Percentiles rank a stretch among this genome's conserved stretches.
phyloP scores from a whole-genome alignment of 2,113 vertebrate species.

The Myiagra hebetior region DNA sequence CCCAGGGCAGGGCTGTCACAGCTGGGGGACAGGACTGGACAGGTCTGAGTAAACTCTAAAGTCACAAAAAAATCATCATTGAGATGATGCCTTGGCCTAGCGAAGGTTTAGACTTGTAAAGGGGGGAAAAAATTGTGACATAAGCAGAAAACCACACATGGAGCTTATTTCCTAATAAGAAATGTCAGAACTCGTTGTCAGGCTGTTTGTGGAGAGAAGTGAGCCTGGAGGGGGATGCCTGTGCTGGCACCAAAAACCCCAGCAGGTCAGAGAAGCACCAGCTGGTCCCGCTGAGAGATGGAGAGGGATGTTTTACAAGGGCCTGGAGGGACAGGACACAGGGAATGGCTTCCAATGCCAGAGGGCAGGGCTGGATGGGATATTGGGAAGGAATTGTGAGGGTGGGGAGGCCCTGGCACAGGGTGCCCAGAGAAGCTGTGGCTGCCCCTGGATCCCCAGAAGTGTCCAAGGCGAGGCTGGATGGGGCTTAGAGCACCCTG shows the following conservation, averaged over 20 bases:
- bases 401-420: background rate
- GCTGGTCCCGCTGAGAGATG: background rate
- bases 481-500: background rate
- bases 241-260: background rate
- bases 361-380: background rate
- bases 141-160: background rate
- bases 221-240: background rate
- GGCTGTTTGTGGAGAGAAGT: background rate
- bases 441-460: background rate
- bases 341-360: background rate
- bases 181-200: background rate
- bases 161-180: background rate
- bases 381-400: background rate
- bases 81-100: background rate
- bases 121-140: accelerated
- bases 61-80: background rate
- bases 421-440: background rate
- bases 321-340: background rate
- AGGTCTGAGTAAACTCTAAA: background rate
- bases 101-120: background rate
- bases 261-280: background rate
- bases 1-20: background rate
- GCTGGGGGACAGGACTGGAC: background rate
- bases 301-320: background rate
- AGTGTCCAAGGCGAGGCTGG: background rate